These are phyloP conservation scores for Drosophila planitibia DNA, from an alignment of 2,888 invertebrate genomes.

Conservation along the genomic window DNA sequence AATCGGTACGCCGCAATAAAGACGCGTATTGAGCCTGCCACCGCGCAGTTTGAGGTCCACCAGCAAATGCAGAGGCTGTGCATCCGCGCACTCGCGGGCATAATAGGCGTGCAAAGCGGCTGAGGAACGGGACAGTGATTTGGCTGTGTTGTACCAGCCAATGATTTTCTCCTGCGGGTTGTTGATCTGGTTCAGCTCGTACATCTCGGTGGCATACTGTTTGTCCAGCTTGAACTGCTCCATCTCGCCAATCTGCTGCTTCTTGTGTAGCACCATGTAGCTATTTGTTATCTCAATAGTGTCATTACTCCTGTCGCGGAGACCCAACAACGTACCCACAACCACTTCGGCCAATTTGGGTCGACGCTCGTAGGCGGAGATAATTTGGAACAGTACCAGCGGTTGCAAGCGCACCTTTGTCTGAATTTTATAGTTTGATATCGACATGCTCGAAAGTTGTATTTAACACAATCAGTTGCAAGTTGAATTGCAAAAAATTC, in stretches of 20 bases:
- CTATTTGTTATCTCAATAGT: constrained; percentile 59
- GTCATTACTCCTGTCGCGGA: constrained; percentile 30
- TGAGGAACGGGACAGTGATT: constrained; percentile 42
- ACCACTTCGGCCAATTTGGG: constrained; percentile 37
- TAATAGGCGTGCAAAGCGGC: constrained; percentile 52
- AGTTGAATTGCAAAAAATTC: neutral
- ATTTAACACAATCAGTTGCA: neutral
- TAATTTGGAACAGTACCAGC: constrained; percentile 64
- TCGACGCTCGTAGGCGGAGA: constrained; percentile 66
- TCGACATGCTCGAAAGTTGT: constrained; percentile 34
- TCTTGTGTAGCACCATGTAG: constrained; percentile 54
- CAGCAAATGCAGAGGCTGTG: constrained; percentile 59
- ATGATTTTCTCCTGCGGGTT: constrained; percentile 62
- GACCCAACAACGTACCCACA: constrained; percentile 63
- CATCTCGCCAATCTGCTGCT: constrained; percentile 27
- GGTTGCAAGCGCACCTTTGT: constrained; percentile 60
- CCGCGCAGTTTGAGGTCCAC: constrained; percentile 51
- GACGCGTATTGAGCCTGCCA: constrained; percentile 36
- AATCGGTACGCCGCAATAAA: constrained; percentile 51
- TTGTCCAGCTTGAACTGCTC: constrained; percentile 58
- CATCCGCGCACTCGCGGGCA: constrained; percentile 38
- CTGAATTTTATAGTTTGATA: constrained; percentile 45
- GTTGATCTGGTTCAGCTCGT: constrained; percentile 44
- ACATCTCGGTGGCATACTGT: constrained; percentile 56
- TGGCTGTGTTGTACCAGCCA: constrained; percentile 68